Conservation (phyloP, 2,888 invertebrate species). For the Melieria picta region DNA sequence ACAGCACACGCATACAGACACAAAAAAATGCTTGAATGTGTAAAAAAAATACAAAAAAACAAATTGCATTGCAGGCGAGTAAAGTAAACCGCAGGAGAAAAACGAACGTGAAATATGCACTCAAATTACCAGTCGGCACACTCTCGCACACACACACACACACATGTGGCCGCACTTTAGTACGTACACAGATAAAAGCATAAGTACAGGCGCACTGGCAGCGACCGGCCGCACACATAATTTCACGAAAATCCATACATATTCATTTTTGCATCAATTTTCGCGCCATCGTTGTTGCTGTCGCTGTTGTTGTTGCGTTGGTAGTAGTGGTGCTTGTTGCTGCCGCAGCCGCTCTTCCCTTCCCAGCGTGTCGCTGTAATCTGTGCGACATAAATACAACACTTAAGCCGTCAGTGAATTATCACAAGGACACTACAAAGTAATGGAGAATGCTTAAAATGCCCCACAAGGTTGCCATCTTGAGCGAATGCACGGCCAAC, state of each 20-base stretch:
- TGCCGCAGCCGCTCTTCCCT: not conserved
- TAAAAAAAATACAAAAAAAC: too few species aligned
- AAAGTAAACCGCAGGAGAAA: not conserved
- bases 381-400: constrained; percentile 26
- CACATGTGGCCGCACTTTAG: not conserved
- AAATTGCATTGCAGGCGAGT: too few species aligned
- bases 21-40: too few species aligned
- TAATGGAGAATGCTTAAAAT: too few species aligned
- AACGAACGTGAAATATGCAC: constrained; percentile 24
- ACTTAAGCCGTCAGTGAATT: constrained; percentile 32
- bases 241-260: not conserved
- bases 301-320: not conserved
- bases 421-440: constrained; percentile 28
- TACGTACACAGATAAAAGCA: not conserved
- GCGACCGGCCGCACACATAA: not conserved
- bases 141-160: not conserved
- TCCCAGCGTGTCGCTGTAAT: constrained; percentile 17
- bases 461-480: too few species aligned
- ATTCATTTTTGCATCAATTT: not conserved
- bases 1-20: too few species aligned
- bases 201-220: not conserved
- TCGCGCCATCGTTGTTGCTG: not conserved
- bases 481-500: too few species aligned
- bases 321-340: not conserved
- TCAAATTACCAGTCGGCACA: constrained; percentile 12